Evolutionary conservation across 2,797 vertebrate species (phyloP).

Genomic region (Microtus obscurus): DNA sequence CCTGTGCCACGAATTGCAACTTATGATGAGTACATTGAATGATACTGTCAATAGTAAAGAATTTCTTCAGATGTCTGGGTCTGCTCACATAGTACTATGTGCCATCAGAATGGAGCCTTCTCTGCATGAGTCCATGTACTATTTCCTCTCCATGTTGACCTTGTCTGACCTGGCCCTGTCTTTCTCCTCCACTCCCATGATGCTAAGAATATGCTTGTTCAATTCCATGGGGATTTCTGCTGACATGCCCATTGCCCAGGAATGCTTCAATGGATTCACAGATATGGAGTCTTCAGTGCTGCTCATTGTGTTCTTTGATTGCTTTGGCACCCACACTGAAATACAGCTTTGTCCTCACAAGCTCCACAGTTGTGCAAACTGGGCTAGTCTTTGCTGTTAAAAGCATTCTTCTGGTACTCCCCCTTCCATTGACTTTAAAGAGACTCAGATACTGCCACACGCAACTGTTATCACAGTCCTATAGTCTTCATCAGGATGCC

Average conservation of each 20-base stretch:
- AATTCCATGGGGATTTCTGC: constrained; percentile 49
- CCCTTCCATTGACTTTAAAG: constrained; percentile 66
- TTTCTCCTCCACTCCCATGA: constrained; percentile 61
- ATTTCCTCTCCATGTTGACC: constrained; percentile 62
- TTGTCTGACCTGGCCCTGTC: constrained; percentile 55
- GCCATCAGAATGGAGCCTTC: constrained; percentile 62
- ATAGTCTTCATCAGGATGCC: constrained; percentile 85
- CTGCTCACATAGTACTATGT: not conserved
- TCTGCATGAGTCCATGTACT: constrained; percentile 53
- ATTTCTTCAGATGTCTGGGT: not conserved
- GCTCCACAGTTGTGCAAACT: constrained; percentile 51
- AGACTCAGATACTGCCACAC: constrained; percentile 64
- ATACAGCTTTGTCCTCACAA: constrained; percentile 70
- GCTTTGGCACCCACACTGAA: constrained; percentile 43
- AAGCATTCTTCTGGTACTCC: constrained; percentile 55
- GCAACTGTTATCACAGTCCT: constrained; percentile 76
- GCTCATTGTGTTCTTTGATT: constrained; percentile 71
- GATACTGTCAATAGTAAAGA: not conserved
- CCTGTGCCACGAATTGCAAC: not conserved
- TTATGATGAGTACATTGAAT: not conserved
- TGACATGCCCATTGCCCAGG: constrained; percentile 59
- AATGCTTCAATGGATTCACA: constrained; percentile 70
- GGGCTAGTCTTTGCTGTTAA: constrained; percentile 43
- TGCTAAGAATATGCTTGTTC: constrained; percentile 68
- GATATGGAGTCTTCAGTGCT: constrained; percentile 64